These are phyloP conservation scores for Glaucopsyche alexis DNA, from an alignment of 2,888 invertebrate genomes.

Conservation along the genomic window DNA sequence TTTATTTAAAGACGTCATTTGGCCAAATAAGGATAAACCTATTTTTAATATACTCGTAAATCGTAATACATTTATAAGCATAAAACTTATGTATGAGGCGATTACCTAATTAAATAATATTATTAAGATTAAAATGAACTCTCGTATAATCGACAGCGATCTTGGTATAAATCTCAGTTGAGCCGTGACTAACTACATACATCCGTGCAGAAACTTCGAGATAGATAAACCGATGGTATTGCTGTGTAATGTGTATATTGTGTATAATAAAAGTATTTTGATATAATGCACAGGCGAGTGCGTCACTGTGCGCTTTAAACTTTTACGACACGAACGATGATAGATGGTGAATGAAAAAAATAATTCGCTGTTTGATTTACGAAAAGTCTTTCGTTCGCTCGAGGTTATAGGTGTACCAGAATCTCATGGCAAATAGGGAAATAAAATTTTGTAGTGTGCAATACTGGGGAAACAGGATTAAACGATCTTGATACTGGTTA, in stretches of 20 bases:
- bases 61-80: too few species aligned
- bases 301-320: constrained; percentile 10
- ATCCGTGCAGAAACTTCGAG: not conserved
- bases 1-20: not conserved
- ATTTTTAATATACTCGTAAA: too few species aligned
- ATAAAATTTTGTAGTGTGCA: too few species aligned
- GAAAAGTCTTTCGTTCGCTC: not conserved
- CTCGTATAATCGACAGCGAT: too few species aligned
- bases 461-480: too few species aligned
- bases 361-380: not conserved
- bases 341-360: not conserved
- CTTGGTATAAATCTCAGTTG: too few species aligned
- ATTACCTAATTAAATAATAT: too few species aligned
- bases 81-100: not conserved
- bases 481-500: too few species aligned
- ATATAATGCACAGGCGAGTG: constrained; percentile 1
- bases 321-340: constrained; percentile 6
- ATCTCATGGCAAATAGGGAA: too few species aligned
- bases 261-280: constrained; percentile 20
- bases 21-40: not conserved
- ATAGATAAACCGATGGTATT: not conserved
- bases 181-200: too few species aligned
- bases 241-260: not conserved
- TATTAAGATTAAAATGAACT: too few species aligned
- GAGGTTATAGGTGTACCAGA: too few species aligned